A percentile compares a stretch with the other conserved stretches of the same genome.
phyloP scores from a whole-genome alignment of 2,797 vertebrate species.

The Choloepus didactylus region DNA sequence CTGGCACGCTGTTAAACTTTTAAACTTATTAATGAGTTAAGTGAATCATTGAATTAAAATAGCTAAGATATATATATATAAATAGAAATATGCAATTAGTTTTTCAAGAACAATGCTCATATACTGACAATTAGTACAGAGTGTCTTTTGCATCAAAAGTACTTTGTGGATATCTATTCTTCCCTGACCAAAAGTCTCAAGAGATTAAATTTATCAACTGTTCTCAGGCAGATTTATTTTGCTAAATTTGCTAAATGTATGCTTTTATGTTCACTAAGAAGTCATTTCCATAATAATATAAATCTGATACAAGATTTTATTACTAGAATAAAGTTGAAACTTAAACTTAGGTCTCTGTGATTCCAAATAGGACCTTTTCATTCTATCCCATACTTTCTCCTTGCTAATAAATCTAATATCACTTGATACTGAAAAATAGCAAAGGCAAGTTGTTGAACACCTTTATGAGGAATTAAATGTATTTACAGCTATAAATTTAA shows the following conservation, averaged over 20 bases:
- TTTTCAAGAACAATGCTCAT: conserved; percentile 34
- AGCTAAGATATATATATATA: background rate
- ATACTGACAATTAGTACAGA: background rate
- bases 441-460: background rate
- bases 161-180: background rate
- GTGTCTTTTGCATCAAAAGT: background rate
- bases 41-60: background rate
- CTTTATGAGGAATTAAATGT: conserved; percentile 5
- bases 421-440: background rate
- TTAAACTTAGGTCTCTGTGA: background rate
- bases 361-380: background rate
- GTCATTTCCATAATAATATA: background rate
- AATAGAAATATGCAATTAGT: background rate
- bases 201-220: background rate
- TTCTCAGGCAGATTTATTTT: background rate
- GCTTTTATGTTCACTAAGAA: background rate
- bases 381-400: background rate
- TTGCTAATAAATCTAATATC: background rate
- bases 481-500: conserved; percentile 23
- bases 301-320: background rate
- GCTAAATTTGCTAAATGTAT: background rate
- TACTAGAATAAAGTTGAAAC: too few relatives aligned
- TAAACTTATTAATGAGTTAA: conserved; percentile 42
- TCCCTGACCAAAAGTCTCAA: background rate
- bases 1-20: background rate